Evolutionary conservation across 2,888 invertebrate species (phyloP), one percentile per base, ranked within the genome.

Genomic region (Cephus spinipes): DNA sequence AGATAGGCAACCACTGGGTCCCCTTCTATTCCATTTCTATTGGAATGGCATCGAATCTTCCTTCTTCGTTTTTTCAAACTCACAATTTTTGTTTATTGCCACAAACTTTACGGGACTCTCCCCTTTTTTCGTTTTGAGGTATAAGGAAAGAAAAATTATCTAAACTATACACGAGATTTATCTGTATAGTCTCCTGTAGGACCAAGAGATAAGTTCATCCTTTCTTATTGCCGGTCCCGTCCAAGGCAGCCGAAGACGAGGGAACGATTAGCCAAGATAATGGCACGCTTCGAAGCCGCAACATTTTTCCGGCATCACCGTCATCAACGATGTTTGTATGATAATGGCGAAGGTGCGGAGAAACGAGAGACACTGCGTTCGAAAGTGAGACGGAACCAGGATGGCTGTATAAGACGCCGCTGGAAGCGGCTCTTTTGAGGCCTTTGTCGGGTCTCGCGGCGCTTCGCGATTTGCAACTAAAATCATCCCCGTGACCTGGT

Each of bases 401-500:
- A 76, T 79, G 80, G 81, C 81, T 79, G 83, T 81, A 80, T 74
- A 75, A 68, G 78, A 78, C 73, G 84, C 80, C 83, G 85, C 83
- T 83, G 79, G 79, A 81, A 83, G 89, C 89, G 88, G 89, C 85
- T 88, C 89, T 89, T 89, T 89, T 88, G 89, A 88, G 84, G 87
- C 89, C 89, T 89, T 89, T 89, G 89, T 89, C 89, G 89, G 89
- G 85, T 90, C 90, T 90, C 89, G 89, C 91, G 91, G 91, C 91
- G 87, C 90, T 90, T 88, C 87, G 89, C 89, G 91, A 91, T 91
- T 90, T 90, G 90, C 91, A 91, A 90, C 91, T 90, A 90, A 91
- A 91, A 91, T 91, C 91, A 87, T 88, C 89, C 87, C 86, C 87
- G 85, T 87, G 86, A 85, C 85, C 83, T 82, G 79, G 79, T 81